A percentile compares a stretch with the other conserved stretches of the same genome.
Conservation (phyloP, 2,797 vertebrate genomes). For the Novumbra hubbsi region DNA sequence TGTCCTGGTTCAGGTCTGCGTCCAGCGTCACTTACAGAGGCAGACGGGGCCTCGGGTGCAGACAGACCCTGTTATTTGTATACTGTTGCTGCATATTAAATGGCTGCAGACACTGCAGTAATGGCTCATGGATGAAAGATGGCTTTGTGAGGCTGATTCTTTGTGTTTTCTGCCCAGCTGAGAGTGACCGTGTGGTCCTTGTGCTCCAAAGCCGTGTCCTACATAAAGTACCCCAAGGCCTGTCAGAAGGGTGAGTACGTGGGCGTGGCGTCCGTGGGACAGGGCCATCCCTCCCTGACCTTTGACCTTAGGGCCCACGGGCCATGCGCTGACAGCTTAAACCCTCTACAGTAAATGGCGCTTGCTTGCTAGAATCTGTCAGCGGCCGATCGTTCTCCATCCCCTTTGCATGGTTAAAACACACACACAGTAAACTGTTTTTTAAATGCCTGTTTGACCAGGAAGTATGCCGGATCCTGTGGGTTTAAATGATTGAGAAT, state of each 20-base stretch:
- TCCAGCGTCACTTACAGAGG: conserved; percentile 6
- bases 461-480: no score
- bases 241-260: conserved; percentile 90
- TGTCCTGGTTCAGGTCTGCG: conserved; percentile 13
- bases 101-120: neutral
- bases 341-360: conserved; percentile 62
- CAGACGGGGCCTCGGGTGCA: neutral
- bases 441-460: no score
- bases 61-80: conserved; percentile 9
- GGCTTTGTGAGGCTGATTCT: neutral
- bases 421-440: no score
- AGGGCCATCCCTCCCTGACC: conserved; percentile 46
- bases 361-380: conserved; percentile 75
- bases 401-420: conserved; percentile 40
- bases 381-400: conserved; percentile 53
- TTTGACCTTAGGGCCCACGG: conserved; percentile 57
- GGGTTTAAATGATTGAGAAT: no score
- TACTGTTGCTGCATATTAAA: neutral
- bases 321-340: conserved; percentile 69
- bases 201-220: conserved; percentile 96
- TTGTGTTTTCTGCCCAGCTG: conserved; percentile 73
- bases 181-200: conserved; percentile 97
- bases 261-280: conserved; percentile 30
- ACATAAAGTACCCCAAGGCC: conserved; percentile 97
- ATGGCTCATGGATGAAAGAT: conserved; percentile 16